Evolutionary conservation across 2,113 vertebrate species (phyloP).

Genomic region (Leuciscus idus): DNA sequence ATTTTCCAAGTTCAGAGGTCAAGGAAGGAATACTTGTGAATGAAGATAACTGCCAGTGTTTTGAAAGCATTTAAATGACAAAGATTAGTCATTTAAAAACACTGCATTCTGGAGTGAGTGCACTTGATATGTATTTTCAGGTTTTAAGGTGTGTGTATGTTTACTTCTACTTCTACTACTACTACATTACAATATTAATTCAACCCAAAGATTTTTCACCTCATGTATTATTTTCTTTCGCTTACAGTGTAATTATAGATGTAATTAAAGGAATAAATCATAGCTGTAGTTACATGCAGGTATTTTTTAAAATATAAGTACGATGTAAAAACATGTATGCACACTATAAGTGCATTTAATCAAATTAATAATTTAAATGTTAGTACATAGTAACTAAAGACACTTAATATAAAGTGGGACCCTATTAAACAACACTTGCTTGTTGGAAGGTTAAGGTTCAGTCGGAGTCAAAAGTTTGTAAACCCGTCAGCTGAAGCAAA

Average conservation of each 20-base stretch:
- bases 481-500: background rate
- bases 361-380: no score
- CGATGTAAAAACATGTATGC: no score
- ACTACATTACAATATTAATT: background rate
- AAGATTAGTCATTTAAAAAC: background rate
- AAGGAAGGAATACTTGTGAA: background rate
- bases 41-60: background rate
- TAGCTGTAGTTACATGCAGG: no score
- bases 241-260: no score
- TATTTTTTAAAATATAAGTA: no score
- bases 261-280: no score
- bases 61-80: background rate
- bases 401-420: no score
- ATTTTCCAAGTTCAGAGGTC: background rate
- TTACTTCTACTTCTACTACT: background rate
- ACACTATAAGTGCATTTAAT: no score
- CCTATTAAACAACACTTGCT: background rate
- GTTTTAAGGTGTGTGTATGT: background rate
- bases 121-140: background rate
- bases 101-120: background rate
- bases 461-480: background rate
- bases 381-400: no score
- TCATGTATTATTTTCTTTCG: no score
- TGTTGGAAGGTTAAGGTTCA: background rate
- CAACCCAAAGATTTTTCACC: background rate